Evolutionary conservation across 2,113 vertebrate species (phyloP).

Genomic region (Seriola dumerili): DNA sequence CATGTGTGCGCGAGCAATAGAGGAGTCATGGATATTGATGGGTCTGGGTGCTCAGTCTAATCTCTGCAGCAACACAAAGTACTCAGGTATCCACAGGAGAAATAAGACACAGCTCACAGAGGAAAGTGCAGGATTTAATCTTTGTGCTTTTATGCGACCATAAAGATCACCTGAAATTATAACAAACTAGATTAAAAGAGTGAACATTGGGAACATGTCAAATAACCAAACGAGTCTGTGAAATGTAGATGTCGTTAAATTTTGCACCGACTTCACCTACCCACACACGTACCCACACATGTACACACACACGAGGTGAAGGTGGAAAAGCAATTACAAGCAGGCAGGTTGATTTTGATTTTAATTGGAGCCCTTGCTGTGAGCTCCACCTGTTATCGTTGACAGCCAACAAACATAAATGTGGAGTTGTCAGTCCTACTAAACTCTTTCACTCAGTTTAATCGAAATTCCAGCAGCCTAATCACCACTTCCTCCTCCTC

Average conservation of each 20-base stretch:
- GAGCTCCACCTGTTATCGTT: slow-evolving; percentile 77
- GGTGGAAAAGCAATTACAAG: slow-evolving; percentile 74
- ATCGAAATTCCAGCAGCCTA: slow-evolving; percentile 50
- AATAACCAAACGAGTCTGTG: slow-evolving; percentile 51
- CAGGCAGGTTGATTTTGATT: slow-evolving; percentile 79
- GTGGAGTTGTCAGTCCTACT: slow-evolving; percentile 52
- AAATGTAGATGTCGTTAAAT: slow-evolving; percentile 60
- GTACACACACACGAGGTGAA: slow-evolving; percentile 17
- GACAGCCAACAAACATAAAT: slow-evolving; percentile 70
- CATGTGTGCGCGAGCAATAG: slow-evolving; percentile 55
- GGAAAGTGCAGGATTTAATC: slow-evolving; percentile 27
- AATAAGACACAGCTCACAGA: slow-evolving; percentile 44
- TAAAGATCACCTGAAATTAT: slow-evolving; percentile 51
- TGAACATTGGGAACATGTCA: slow-evolving; percentile 37
- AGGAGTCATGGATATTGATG: slow-evolving; percentile 74
- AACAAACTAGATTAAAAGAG: slow-evolving; percentile 49
- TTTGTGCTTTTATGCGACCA: slow-evolving; percentile 22
- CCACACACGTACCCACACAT: slow-evolving; percentile 1
- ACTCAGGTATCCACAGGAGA: slow-evolving; percentile 56
- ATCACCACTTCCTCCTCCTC: slow-evolving; percentile 49
- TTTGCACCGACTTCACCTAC: slow-evolving; percentile 31
- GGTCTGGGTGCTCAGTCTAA: slow-evolving; percentile 63
- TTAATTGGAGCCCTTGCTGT: slow-evolving; percentile 74
- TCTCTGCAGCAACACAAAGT: slow-evolving; percentile 68
- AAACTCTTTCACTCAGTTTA: slow-evolving; percentile 50